Conservation (phyloP, 1,140 invertebrate species). For the Zaprionus africanus region DNA sequence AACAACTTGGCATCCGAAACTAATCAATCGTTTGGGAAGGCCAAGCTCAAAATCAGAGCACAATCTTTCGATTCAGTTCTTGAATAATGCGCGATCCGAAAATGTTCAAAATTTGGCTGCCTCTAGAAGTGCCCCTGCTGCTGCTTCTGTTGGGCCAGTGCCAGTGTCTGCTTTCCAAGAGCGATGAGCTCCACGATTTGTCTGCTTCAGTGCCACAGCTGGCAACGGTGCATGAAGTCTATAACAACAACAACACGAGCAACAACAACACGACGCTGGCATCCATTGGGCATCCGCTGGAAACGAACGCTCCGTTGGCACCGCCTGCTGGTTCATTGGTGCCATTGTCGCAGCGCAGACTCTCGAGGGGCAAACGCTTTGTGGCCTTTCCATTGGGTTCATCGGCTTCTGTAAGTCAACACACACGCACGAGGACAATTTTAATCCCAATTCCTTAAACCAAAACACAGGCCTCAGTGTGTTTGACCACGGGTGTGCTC, state of each 20-base stretch:
- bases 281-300: constrained; percentile 14
- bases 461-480: constrained; percentile 65
- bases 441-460: constrained; percentile 34
- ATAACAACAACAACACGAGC: constrained; percentile 42
- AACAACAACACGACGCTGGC: constrained; percentile 67
- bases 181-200: constrained; percentile 37
- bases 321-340: constrained; percentile 55
- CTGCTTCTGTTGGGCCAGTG: constrained; percentile 45
- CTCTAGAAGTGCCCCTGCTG: neutral
- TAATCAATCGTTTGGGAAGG: constrained; percentile 18
- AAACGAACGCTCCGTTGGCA: constrained; percentile 37
- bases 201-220: constrained; percentile 27
- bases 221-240: constrained; percentile 36
- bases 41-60: constrained; percentile 37
- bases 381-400: constrained; percentile 84
- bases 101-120: constrained; percentile 57
- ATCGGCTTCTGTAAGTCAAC: constrained; percentile 81
- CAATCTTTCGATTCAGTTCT: constrained; percentile 61
- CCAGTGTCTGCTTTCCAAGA: constrained; percentile 36
- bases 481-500: constrained; percentile 77
- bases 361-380: constrained; percentile 81
- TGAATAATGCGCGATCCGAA: constrained; percentile 29
- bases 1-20: constrained; percentile 44
- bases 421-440: constrained; percentile 4
- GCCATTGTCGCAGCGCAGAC: constrained; percentile 59